These are phyloP conservation scores for Zaprionus tsacasi DNA, from an alignment of 1,140 invertebrate species.

Conservation along the genomic window DNA sequence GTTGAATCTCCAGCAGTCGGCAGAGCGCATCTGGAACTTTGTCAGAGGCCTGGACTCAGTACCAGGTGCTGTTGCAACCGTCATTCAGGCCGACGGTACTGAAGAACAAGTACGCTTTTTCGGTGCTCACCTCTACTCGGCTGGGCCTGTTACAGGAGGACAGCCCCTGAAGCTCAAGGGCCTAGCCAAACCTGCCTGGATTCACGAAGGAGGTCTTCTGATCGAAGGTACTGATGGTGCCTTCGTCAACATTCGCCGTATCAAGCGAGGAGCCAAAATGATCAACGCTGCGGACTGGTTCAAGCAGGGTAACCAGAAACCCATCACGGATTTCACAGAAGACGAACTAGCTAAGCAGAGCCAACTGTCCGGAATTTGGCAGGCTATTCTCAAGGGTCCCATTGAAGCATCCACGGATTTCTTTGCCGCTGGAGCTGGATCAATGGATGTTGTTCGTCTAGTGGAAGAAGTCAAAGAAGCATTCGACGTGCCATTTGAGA, in stretches of 20 bases:
- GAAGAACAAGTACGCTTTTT: slow-evolving; percentile 90
- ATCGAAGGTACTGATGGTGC: slow-evolving; percentile 91
- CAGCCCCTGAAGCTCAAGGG: slow-evolving; percentile 87
- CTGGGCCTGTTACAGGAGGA: slow-evolving; percentile 85
- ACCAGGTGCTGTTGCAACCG: slow-evolving; percentile 93
- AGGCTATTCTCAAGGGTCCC: slow-evolving; percentile 91
- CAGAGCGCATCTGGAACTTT: slow-evolving; percentile 93
- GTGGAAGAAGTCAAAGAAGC: slow-evolving; percentile 96
- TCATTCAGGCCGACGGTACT: slow-evolving; percentile 86
- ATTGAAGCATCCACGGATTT: slow-evolving; percentile 94
- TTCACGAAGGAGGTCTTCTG: slow-evolving; percentile 92
- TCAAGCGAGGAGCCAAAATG: slow-evolving; percentile 92
- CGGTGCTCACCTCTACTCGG: slow-evolving; percentile 91
- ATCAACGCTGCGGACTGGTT: slow-evolving; percentile 93
- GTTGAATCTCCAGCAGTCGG: slow-evolving; percentile 86
- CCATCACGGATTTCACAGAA: slow-evolving; percentile 88
- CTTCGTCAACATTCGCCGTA: slow-evolving; percentile 90
- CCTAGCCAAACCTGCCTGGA: slow-evolving; percentile 86
- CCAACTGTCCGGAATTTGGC: slow-evolving; percentile 90
- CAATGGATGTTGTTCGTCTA: slow-evolving; percentile 97
- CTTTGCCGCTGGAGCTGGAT: slow-evolving; percentile 95
- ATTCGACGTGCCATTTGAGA: slow-evolving; percentile 90
- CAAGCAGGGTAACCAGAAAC: slow-evolving; percentile 85
- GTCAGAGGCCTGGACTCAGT: slow-evolving; percentile 96
- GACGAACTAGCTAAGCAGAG: slow-evolving; percentile 90